These are phyloP conservation scores for Cosmopolites sordidus DNA, from an alignment of 2,888 invertebrate species.

Conservation along the genomic window DNA sequence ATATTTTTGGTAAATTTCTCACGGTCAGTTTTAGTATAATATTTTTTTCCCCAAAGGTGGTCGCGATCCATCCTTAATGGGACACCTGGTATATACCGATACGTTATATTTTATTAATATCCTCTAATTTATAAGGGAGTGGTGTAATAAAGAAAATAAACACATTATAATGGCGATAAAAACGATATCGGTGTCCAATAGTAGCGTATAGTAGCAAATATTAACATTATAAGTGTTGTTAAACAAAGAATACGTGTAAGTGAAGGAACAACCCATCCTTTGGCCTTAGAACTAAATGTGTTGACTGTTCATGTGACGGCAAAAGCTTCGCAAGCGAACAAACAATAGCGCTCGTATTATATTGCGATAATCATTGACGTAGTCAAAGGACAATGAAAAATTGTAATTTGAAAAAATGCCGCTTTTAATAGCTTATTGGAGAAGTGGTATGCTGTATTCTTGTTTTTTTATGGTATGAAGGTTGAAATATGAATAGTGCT, in stretches of 20 bases:
- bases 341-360: not conserved
- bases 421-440: not conserved
- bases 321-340: not conserved
- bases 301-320: not conserved
- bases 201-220: too few relatives aligned
- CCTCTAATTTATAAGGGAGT: too few relatives aligned
- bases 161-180: too few relatives aligned
- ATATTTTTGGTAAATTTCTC: too few relatives aligned
- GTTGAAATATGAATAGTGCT: not conserved
- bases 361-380: not conserved
- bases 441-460: not conserved
- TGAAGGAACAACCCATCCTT: not conserved
- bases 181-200: too few relatives aligned
- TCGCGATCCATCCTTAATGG: too few relatives aligned
- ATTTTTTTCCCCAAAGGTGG: too few relatives aligned
- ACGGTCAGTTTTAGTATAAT: too few relatives aligned
- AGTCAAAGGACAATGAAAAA: not conserved
- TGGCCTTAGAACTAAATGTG: not conserved
- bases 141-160: too few relatives aligned
- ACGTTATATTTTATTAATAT: too few relatives aligned
- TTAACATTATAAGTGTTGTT: not conserved
- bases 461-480: not conserved
- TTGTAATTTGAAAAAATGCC: not conserved
- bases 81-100: too few relatives aligned
- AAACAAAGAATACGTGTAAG: not conserved